Evolutionary conservation across 2,888 invertebrate genomes (phyloP).

Genomic region (Blastobasis adustella): DNA sequence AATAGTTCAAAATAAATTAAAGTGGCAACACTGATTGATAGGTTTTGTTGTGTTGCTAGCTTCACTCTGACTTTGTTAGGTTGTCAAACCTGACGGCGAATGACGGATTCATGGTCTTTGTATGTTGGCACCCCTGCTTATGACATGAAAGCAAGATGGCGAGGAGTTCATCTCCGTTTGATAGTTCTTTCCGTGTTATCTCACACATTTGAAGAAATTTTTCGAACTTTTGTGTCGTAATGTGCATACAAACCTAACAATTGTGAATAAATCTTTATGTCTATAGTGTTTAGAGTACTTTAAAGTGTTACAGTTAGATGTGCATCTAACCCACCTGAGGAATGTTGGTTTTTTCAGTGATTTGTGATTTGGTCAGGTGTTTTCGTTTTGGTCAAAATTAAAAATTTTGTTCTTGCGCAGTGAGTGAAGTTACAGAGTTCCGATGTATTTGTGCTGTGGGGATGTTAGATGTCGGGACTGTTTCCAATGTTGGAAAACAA

Average conservation of each 20-base stretch:
- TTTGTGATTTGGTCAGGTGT: constrained; percentile 77
- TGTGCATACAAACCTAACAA: constrained; percentile 37
- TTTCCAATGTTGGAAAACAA: constrained; percentile 73
- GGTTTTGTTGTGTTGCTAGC: constrained; percentile 12
- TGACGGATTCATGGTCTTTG: constrained; percentile 33
- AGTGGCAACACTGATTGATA: too few relatives aligned
- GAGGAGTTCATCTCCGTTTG: constrained; percentile 66
- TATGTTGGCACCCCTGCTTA: constrained; percentile 49
- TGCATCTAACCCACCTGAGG: constrained; percentile 77
- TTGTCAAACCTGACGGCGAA: constrained; percentile 34
- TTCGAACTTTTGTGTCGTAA: constrained; percentile 52
- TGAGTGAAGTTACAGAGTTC: constrained; percentile 68
- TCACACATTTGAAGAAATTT: constrained; percentile 56
- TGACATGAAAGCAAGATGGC: constrained; percentile 73
- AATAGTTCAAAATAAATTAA: too few relatives aligned
- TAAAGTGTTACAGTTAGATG: constrained; percentile 41
- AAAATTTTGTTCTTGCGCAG: constrained; percentile 72
- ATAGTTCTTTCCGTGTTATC: constrained; percentile 62
- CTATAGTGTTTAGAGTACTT: constrained; percentile 42
- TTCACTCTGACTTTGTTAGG: constrained; percentile 28
- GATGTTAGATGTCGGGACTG: constrained; percentile 71
- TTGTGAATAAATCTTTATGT: constrained; percentile 34
- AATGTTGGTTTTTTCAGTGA: constrained; percentile 78
- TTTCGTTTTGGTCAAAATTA: constrained; percentile 68
- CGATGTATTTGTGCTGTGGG: constrained; percentile 70